Conservation (phyloP, 2,113 vertebrate species). For the Gracilinanus agilis region DNA sequence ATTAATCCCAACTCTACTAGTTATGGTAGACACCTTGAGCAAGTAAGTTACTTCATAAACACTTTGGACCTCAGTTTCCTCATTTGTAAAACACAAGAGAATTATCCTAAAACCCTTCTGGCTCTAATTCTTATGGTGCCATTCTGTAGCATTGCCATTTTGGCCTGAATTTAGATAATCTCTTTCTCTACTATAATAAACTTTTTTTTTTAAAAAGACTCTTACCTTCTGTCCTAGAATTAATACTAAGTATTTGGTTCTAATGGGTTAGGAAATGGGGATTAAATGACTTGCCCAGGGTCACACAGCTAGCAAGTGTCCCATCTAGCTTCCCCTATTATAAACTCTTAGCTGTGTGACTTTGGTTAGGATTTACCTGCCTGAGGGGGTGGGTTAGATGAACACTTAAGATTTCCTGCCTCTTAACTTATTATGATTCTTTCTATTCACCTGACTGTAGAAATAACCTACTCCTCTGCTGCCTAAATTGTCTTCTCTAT, state of each 20-base stretch:
- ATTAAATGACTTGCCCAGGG: no score
- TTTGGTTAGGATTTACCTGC: background rate
- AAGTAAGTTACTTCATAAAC: background rate
- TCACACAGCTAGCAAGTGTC: no score
- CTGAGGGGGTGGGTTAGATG: background rate
- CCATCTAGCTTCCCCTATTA: no score
- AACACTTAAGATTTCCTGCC: background rate
- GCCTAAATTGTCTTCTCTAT: background rate
- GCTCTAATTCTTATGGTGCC: background rate
- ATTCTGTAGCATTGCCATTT: background rate
- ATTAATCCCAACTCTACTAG: background rate
- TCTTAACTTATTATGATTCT: background rate
- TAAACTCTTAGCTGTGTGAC: background rate
- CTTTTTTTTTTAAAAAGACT: no score
- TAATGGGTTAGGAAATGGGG: no score
- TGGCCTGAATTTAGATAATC: background rate
- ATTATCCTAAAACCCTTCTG: background rate
- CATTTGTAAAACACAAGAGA: background rate
- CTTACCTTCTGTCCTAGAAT: no score
- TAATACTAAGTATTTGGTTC: no score
- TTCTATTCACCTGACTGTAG: background rate
- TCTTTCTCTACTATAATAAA: background rate
- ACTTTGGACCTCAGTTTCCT: background rate
- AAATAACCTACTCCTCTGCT: background rate
- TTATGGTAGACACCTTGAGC: background rate